Conservation (phyloP, 2,113 vertebrate genomes). For the Ophiodon elongatus region DNA sequence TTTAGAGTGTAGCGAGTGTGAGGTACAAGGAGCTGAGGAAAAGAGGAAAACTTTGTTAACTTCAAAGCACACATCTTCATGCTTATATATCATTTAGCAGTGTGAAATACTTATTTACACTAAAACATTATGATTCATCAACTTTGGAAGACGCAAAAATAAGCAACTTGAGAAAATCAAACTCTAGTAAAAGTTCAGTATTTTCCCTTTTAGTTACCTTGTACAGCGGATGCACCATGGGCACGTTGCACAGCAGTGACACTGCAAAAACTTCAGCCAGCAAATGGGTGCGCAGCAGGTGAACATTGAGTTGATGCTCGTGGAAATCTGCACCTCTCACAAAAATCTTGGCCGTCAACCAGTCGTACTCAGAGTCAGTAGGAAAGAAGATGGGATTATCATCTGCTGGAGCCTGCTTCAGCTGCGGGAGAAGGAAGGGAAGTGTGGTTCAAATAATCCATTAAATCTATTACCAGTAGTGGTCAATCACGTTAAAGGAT, state of each 20-base stretch:
- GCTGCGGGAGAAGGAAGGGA: conserved; percentile 36
- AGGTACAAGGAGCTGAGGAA: conserved; percentile 69
- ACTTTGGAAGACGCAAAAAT: not conserved
- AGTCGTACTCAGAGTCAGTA: conserved; percentile 80
- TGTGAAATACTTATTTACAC: not conserved
- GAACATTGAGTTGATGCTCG: conserved; percentile 78
- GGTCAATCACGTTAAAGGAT: not conserved
- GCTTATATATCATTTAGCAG: not conserved
- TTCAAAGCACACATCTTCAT: not conserved
- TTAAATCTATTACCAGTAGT: not conserved
- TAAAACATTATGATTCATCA: not conserved
- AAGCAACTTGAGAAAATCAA: not conserved
- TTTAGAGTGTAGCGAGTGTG: conserved; percentile 79
- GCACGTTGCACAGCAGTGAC: conserved; percentile 81
- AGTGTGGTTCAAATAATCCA: not conserved
- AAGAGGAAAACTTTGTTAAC: not conserved
- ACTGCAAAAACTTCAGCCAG: conserved; percentile 84
- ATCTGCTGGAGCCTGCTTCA: conserved; percentile 65
- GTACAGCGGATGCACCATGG: conserved; percentile 84
- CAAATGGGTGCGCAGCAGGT: conserved; percentile 85
- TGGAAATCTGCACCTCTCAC: conserved; percentile 83
- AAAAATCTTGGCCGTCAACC: conserved; percentile 85
- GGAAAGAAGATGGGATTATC: conserved; percentile 82
- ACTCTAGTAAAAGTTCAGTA: not conserved
- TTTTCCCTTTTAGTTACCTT: conserved; percentile 71